phyloP scores from a whole-genome alignment of 2,888 invertebrate species.

The Apoda limacodes region DNA sequence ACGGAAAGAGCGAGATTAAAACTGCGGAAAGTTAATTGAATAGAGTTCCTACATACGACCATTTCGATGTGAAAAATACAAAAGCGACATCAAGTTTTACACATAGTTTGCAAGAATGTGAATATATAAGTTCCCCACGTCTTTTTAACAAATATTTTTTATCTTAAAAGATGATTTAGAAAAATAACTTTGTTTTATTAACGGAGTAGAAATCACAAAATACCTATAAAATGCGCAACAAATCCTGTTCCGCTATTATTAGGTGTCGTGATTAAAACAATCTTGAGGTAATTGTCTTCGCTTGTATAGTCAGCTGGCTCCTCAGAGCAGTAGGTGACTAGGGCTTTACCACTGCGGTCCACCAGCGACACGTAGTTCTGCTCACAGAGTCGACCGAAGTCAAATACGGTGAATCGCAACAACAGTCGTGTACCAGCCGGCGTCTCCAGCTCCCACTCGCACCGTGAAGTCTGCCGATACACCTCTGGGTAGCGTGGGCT shows the following conservation, averaged over 20 bases:
- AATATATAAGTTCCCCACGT: no score
- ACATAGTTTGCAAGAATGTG: no score
- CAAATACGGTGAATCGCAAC: slow-evolving; percentile 59
- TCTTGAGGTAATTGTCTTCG: slow-evolving; percentile 61
- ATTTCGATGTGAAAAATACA: no score
- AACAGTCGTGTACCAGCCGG: slow-evolving; percentile 33
- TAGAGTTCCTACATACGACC: no score
- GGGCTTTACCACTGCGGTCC: slow-evolving; percentile 47
- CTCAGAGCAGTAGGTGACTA: slow-evolving; percentile 60
- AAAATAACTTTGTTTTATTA: no score
- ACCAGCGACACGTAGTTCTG: slow-evolving; percentile 75
- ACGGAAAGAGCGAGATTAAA: no score
- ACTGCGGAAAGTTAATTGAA: no score
- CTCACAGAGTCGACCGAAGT: slow-evolving; percentile 74
- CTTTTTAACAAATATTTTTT: no score
- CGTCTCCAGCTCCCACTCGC: slow-evolving; percentile 55
- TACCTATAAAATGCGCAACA: slow-evolving; percentile 55
- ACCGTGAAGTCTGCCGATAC: slow-evolving; percentile 36
- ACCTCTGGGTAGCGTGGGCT: slow-evolving; percentile 52
- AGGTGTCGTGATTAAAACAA: slow-evolving; percentile 73
- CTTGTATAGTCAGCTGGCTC: slow-evolving; percentile 71
- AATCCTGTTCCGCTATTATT: slow-evolving; percentile 82
- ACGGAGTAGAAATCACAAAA: no score
- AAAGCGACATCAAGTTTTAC: no score
- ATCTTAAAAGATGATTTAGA: no score